Percentiles rank a stretch among this genome's conserved stretches.
These are phyloP conservation scores for Valencia hispanica DNA, from an alignment of 2,797 vertebrate genomes.

Conservation along the genomic window DNA sequence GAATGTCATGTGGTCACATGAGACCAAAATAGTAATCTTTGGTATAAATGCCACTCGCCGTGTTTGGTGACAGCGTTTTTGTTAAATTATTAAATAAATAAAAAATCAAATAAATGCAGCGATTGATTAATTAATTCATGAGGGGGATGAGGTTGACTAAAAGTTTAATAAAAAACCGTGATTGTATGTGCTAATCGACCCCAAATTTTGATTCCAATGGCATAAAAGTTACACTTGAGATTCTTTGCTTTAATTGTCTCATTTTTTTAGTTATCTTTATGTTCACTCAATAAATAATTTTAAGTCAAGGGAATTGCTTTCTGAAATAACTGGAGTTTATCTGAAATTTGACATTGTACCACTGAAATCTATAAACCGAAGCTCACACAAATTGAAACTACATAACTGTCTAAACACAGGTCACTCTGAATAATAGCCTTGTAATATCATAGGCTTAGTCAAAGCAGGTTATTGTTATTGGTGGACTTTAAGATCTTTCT, in stretches of 20 bases:
- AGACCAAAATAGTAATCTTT: too few species aligned
- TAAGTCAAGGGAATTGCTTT: background rate
- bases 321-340: too few species aligned
- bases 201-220: slow-evolving; percentile 22
- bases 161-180: slow-evolving; percentile 15
- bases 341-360: background rate
- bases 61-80: slow-evolving; percentile 56
- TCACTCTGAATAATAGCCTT: background rate
- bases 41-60: too few species aligned
- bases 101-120: slow-evolving; percentile 29
- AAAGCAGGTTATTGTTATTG: background rate
- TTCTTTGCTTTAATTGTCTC: background rate
- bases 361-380: background rate
- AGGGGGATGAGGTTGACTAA: slow-evolving; percentile 16
- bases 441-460: background rate
- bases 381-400: background rate
- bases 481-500: background rate
- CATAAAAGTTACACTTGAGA: slow-evolving; percentile 40
- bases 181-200: slow-evolving; percentile 23
- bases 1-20: too few species aligned
- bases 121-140: slow-evolving; percentile 36
- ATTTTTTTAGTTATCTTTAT: background rate
- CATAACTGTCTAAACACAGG: background rate
- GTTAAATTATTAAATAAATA: slow-evolving; percentile 31
- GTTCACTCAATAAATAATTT: slow-evolving; percentile 13